Evolutionary conservation across 1,140 invertebrate species (phyloP), one percentile per base, ranked within the genome.

Genomic region (Bombus vancouverensis): DNA sequence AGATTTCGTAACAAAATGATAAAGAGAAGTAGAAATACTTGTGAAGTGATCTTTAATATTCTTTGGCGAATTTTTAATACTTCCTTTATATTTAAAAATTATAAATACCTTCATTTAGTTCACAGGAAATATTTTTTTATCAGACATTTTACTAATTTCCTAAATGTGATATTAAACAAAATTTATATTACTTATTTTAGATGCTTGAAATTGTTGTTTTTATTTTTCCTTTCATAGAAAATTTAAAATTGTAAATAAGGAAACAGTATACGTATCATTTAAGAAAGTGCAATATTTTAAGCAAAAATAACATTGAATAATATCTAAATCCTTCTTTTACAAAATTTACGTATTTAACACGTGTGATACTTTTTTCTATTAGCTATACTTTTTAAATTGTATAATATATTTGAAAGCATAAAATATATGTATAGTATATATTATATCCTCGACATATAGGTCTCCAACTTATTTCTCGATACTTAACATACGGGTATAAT

Each of bases 251-350:
- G 0, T 37, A 22, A 59, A 77, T 22, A 70, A 44, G 37, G 37
- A 13, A 84, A 47, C 39, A 84, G 18, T 53, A 53, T 53, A 53
- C 0, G 47, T 8, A 34, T 5, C 28, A 25, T 57, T 84, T 18
- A 10, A 83, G n/a, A 53, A 76, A 76, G 32, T 78, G 74, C 32
- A 84, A 84, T 78, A 84, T 70, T 78, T 83, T 68, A 32, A 10
- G 0, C 39, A 66, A 6, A 34, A 71, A 25, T 76, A 34, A 8
- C 28, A 34, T 83, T 78, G 47, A 71, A 39, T 57, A 82, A 39
- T 13, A 59, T 74, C 28, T 65, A 53, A 75, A 81, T 70, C 65
- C 42, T 81, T 81, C 62, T 77, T 22, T 66, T 53, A 10, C 10
- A 72, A 15, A 34, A 42, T 15, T 18, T 32, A 79, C 25, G 42